Conservation (phyloP, 2,113 vertebrate genomes). For the Chaetodon auriga region DNA sequence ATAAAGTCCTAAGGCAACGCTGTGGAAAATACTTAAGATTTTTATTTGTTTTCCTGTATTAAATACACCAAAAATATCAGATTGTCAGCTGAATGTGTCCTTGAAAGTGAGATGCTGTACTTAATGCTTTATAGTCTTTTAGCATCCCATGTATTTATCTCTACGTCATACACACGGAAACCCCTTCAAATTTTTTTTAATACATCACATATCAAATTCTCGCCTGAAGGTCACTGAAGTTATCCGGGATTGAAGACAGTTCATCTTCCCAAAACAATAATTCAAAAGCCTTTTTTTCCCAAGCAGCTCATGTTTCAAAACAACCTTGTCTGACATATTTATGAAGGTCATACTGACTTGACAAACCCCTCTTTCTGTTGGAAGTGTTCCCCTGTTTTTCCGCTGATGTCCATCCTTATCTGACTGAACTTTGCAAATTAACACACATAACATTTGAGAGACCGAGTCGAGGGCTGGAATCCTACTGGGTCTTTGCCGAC, state of each 20-base stretch:
- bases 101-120: constrained; percentile 6
- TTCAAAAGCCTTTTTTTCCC: constrained; percentile 11
- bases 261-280: constrained; percentile 1
- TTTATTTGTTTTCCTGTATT: constrained; percentile 51
- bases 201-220: background rate
- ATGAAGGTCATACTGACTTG: background rate
- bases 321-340: background rate
- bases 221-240: constrained; percentile 21
- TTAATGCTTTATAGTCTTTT: background rate
- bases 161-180: background rate
- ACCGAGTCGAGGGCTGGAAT: background rate
- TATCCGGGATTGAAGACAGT: background rate
- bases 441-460: background rate
- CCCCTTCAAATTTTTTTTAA: background rate
- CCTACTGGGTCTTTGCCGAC: constrained; percentile 23
- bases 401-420: too few relatives aligned
- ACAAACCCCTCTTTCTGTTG: background rate
- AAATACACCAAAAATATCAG: constrained; percentile 47
- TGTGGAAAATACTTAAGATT: constrained; percentile 28
- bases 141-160: constrained; percentile 15
- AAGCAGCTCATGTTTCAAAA: background rate
- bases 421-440: background rate
- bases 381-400: background rate
- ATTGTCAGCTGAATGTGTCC: constrained; percentile 25
- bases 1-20: constrained; percentile 53